These are phyloP conservation scores for Temnothorax rugatulus DNA, from an alignment of 2,888 invertebrate species.

Conservation along the genomic window DNA sequence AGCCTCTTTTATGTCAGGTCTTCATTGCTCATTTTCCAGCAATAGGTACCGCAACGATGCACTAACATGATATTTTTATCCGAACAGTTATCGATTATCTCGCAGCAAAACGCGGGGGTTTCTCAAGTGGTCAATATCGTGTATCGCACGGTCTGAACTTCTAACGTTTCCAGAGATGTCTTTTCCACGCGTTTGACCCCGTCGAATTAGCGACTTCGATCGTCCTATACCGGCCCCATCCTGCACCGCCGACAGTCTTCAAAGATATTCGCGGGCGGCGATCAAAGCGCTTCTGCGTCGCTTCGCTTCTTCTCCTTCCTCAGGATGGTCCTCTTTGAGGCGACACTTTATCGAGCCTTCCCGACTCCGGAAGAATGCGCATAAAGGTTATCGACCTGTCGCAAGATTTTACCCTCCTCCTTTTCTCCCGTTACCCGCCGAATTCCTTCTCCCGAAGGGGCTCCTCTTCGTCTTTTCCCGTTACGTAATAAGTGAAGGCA, in stretches of 20 bases:
- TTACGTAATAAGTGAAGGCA: slow-evolving; percentile 59
- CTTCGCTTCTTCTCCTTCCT: background rate
- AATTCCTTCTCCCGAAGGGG: slow-evolving; percentile 28
- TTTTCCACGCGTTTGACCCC: background rate
- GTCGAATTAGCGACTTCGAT: background rate
- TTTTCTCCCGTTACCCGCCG: slow-evolving; percentile 31
- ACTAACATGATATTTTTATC: slow-evolving; percentile 49
- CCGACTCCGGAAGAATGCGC: slow-evolving; percentile 54
- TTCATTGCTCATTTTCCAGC: slow-evolving; percentile 17
- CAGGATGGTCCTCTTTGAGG: slow-evolving; percentile 27
- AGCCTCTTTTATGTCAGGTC: background rate
- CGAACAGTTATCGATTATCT: slow-evolving; percentile 43
- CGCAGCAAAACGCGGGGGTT: slow-evolving; percentile 10
- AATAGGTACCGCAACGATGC: slow-evolving; percentile 17
- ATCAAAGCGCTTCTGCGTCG: slow-evolving; percentile 31
- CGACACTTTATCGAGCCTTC: slow-evolving; percentile 16
- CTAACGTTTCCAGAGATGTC: slow-evolving; percentile 10
- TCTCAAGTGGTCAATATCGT: slow-evolving; percentile 14
- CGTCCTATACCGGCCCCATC: background rate
- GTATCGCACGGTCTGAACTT: background rate
- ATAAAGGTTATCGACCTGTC: slow-evolving; percentile 63
- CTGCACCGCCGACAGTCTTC: background rate
- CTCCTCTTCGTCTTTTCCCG: slow-evolving; percentile 4
- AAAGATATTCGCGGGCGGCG: background rate
- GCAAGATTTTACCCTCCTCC: slow-evolving; percentile 37